phyloP scores from a whole-genome alignment of 2,113 vertebrate genomes.

The Phyllostomus hastatus region DNA sequence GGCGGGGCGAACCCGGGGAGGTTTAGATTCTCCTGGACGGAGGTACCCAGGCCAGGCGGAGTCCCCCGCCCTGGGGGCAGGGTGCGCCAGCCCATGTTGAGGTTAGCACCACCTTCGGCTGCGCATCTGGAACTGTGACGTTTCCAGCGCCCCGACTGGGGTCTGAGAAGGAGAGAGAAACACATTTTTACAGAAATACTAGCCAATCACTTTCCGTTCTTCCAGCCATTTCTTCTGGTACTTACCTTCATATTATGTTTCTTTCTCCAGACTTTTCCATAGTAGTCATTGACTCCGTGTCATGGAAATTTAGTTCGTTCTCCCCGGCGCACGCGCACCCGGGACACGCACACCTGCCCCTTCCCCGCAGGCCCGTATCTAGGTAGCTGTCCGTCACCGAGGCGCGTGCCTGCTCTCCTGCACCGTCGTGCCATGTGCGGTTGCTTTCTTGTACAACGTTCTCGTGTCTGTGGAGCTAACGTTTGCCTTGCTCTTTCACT shows the following conservation, averaged over 20 bases:
- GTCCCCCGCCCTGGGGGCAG: background rate
- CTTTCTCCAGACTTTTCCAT: background rate
- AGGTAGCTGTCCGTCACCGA: background rate
- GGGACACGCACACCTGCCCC: accelerated
- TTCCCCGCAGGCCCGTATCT: background rate
- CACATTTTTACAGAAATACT: background rate
- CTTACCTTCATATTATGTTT: background rate
- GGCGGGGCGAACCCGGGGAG: background rate
- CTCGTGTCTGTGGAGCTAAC: background rate
- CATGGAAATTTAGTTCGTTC: background rate
- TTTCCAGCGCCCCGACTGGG: background rate
- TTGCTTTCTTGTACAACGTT: background rate
- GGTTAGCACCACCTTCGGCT: background rate
- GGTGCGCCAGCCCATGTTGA: background rate
- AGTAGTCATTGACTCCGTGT: background rate
- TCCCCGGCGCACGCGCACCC: background rate
- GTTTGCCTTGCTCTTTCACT: background rate
- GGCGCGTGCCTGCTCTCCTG: background rate
- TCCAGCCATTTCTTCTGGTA: background rate
- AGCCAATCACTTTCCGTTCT: background rate
- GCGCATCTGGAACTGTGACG: accelerated
- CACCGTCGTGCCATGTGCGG: too few species aligned
- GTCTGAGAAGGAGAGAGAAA: background rate
- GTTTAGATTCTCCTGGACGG: background rate
- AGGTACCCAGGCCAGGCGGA: background rate